Percentiles rank a stretch among this genome's conserved stretches.
These are phyloP conservation scores for Solenopsis invicta DNA, from an alignment of 1,140 invertebrate genomes.

Conservation along the genomic window DNA sequence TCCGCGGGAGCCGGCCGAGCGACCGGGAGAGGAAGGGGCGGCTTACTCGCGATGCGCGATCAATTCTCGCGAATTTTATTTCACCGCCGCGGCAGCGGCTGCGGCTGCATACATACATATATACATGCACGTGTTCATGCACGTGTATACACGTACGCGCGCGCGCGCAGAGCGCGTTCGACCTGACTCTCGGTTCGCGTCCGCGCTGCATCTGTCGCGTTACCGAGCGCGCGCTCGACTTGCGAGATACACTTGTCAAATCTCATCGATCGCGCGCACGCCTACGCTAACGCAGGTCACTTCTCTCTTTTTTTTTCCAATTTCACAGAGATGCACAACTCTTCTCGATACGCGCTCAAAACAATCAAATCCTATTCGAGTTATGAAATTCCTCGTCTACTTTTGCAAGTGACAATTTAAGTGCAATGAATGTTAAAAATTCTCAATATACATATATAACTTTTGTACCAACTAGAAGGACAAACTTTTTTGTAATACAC, in stretches of 20 bases:
- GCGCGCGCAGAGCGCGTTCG: constrained; percentile 73
- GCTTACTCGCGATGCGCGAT: constrained; percentile 75
- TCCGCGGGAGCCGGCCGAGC: constrained; percentile 24
- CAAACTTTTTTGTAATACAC: neutral
- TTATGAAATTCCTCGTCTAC: neutral
- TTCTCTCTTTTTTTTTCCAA: neutral
- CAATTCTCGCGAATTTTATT: constrained; percentile 81
- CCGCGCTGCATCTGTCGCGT: neutral
- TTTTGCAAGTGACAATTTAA: neutral
- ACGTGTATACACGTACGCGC: neutral
- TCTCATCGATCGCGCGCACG: constrained; percentile 35
- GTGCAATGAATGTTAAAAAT: neutral
- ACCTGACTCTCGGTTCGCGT: constrained; percentile 40
- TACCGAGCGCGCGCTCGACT: neutral
- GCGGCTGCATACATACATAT: neutral
- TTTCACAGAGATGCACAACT: constrained; percentile 4
- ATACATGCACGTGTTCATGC: neutral
- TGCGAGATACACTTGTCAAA: constrained; percentile 25
- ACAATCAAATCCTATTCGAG: neutral
- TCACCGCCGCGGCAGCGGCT: constrained; percentile 73
- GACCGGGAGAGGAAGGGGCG: constrained; percentile 25
- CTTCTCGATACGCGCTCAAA: neutral
- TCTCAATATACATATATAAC: neutral
- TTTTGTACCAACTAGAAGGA: neutral
- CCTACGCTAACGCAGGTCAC: constrained; percentile 14